Evolutionary conservation across 2,888 invertebrate species (phyloP), one percentile per base, ranked within the genome.

Genomic region (Scaptodrosophila latifasciaeformis): DNA sequence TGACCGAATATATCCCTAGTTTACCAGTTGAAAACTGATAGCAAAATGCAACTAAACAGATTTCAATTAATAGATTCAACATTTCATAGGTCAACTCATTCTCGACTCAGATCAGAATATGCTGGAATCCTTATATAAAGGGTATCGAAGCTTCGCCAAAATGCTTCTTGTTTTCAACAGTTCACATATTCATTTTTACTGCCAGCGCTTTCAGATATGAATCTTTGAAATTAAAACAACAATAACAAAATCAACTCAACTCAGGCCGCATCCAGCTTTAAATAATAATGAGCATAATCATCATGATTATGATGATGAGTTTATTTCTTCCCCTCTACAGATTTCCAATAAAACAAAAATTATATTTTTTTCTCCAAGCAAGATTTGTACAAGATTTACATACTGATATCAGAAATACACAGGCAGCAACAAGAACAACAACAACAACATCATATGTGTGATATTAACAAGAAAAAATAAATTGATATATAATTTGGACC

Each of bases 121-220:
- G n/a, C n/a, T n/a, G n/a, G n/a, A n/a, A n/a, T n/a, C n/a, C n/a
- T n/a, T n/a, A n/a, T n/a, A n/a, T n/a, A n/a, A n/a, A n/a, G n/a
- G n/a, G n/a, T n/a, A n/a, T n/a, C n/a, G n/a, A n/a, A n/a, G n/a
- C n/a, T n/a, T n/a, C n/a, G n/a, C n/a, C n/a, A n/a, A n/a, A n/a
- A n/a, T n/a, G n/a, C 24, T 24, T 24, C 24, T 24, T 24, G 24
- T 24, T 24, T n/a, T 72, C 78, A 72, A 78, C 72, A 78, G 71
- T 65, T 75, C 79, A n/a, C n/a, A 79, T 75, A 75, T 75, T 72
- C 69, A 79, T 72, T 75, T 75, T 79, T 75, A 79, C 79, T 75
- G 79, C 75, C 74, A 58, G 60, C 63, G 60, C 71, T 60, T 54
- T 51, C 44, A 65, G 79, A 75, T 75, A 79, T 67, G 74, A 70